Evolutionary conservation across 2,797 vertebrate genomes (phyloP).

Genomic region (Protonibea diacanthus): DNA sequence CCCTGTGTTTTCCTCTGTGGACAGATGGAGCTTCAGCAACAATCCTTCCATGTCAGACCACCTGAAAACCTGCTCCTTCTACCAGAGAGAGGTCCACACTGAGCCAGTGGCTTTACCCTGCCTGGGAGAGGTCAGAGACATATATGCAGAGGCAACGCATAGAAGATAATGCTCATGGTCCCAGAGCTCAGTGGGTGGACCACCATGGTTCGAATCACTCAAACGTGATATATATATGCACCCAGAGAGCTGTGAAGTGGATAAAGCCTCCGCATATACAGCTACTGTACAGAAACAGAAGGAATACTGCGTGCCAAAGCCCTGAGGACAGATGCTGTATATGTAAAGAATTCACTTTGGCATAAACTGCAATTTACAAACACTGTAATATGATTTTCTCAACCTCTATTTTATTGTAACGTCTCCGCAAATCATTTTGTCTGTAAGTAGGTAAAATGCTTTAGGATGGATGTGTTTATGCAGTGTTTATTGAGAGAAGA

Average conservation of each 20-base stretch:
- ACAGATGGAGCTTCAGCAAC: constrained; percentile 88
- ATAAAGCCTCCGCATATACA: constrained; percentile 1
- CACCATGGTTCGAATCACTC: constrained; percentile 27
- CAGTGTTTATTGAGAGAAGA: background rate
- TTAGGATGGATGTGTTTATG: background rate
- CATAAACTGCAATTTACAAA: constrained; percentile 1
- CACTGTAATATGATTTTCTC: background rate
- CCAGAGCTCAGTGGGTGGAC: constrained; percentile 43
- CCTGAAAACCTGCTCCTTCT: constrained; percentile 92
- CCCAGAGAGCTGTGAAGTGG: background rate
- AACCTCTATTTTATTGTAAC: background rate
- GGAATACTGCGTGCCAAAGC: constrained; percentile 1
- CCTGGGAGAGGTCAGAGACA: constrained; percentile 81
- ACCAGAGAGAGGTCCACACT: constrained; percentile 84
- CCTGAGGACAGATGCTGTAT: background rate
- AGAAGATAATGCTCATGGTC: constrained; percentile 40
- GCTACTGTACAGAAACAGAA: constrained; percentile 6
- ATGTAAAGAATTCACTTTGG: background rate
- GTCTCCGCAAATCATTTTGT: background rate
- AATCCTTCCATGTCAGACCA: constrained; percentile 91
- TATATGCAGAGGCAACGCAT: constrained; percentile 67
- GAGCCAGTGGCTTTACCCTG: constrained; percentile 89
- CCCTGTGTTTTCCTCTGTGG: constrained; percentile 91
- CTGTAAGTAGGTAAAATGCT: background rate
- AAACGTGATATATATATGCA: constrained; percentile 32